Percentiles rank a stretch among this genome's conserved stretches.
Evolutionary conservation across 2,797 vertebrate species (phyloP).

Genomic region (Sphenopsis melanotis): DNA sequence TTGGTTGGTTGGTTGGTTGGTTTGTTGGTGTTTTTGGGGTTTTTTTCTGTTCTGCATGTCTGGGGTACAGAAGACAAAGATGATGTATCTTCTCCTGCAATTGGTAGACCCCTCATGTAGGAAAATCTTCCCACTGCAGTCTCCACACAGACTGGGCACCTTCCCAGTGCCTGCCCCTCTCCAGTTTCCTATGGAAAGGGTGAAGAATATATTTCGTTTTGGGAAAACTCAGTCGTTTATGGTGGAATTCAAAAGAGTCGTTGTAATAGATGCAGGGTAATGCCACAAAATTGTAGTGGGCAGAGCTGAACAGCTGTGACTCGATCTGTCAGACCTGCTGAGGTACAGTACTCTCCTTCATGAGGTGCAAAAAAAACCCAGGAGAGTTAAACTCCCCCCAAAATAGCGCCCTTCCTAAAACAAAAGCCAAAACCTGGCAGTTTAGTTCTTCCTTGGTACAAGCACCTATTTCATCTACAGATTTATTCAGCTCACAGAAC

Average conservation of each 20-base stretch:
- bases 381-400: background rate
- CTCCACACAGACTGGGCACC: background rate
- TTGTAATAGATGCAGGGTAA: background rate
- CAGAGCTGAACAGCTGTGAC: background rate
- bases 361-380: background rate
- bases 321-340: background rate
- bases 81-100: background rate
- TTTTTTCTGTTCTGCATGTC: no score
- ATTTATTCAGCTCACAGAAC: background rate
- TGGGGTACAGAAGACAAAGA: background rate
- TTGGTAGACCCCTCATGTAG: rapidly evolving
- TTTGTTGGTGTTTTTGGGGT: background rate
- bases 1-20: rapidly evolving
- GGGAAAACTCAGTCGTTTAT: background rate
- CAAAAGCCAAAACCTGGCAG: background rate
- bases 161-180: rapidly evolving
- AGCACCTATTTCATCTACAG: background rate
- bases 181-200: rapidly evolving
- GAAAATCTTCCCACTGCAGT: background rate
- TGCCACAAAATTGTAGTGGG: background rate
- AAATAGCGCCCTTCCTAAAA: background rate
- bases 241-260: background rate
- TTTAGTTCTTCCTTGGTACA: background rate
- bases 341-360: background rate
- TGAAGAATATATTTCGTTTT: background rate